Evolutionary conservation across 2,888 invertebrate genomes (phyloP), one percentile per base, ranked within the genome.

Genomic region (Choreutis nemorana): DNA sequence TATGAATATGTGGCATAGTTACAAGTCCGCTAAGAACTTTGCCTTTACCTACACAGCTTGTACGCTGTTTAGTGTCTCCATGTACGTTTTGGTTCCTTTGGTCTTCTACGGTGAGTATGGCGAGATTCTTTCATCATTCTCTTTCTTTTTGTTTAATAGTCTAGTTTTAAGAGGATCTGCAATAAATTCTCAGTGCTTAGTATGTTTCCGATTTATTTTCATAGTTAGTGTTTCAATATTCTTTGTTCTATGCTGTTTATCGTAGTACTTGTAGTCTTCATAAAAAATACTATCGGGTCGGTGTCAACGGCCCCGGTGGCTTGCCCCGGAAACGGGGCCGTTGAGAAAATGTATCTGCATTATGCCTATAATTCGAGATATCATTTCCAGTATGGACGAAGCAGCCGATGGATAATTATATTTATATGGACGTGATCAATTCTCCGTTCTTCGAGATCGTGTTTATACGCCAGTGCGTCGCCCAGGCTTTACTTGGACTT

Each of bases 1-100:
- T 26, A 70, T 72, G 68, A 72, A 65, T 1, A 77, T 77, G 77
- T 8, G 28, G 14, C 35, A 40, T 1, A 65, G 72, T 21, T 73
- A 62, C 20, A 37, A 37, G 5, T 42, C 42, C 1, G 73, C 75
- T 1, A 55, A 47, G 33, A 59, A 42, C n/a, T 75, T 75, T 31
- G 59, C 57, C 0, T 58, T 48, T 31, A 45, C 60, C n/a, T 77
- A 77, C 31, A 72, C 73, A 0, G 59, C 60, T 8, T 71, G 72
- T 27, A 56, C 64, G 0, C 36, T 70, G 40, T 72, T 72, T 20
- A 73, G 75, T 34, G 65, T 72, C 1, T 54, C 61, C 1, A 56
- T 66, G 55, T 77, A 77, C 33, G 51, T 56, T 1, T 39, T 50
- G 2, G 28, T 65, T 32, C 77, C 77, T 1, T 52, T 66, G 28